Evolutionary conservation across 2,113 vertebrate species (phyloP).

Genomic region (Anolis sagrei): DNA sequence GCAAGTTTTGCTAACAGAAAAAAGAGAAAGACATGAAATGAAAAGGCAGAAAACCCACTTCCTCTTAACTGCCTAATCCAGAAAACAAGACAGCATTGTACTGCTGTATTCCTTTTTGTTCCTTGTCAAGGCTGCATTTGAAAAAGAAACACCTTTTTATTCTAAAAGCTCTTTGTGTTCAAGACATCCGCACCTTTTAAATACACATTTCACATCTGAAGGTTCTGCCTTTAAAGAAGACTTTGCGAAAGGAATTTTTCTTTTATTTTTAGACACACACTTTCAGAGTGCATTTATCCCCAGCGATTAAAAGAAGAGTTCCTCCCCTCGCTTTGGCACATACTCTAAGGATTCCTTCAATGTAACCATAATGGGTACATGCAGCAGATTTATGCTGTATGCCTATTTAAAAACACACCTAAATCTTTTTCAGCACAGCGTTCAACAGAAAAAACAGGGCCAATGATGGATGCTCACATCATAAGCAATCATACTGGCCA

Average conservation of each 20-base stretch:
- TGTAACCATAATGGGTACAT: background rate
- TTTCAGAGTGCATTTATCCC: background rate
- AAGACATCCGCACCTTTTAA: background rate
- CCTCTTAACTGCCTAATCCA: slow-evolving; percentile 37
- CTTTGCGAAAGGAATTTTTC: slow-evolving; percentile 31
- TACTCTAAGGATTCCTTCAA: slow-evolving; percentile 3
- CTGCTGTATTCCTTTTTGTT: slow-evolving; percentile 10
- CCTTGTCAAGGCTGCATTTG: slow-evolving; percentile 43
- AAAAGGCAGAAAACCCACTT: slow-evolving; percentile 19
- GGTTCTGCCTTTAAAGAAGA: background rate
- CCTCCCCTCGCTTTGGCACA: background rate
- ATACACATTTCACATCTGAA: slow-evolving; percentile 24
- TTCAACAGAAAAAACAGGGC: background rate
- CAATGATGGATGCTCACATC: background rate
- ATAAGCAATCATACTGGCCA: background rate
- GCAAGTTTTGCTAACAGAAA: slow-evolving; percentile 39
- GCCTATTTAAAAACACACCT: background rate
- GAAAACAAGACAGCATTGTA: slow-evolving; percentile 49
- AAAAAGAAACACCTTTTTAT: slow-evolving; percentile 32
- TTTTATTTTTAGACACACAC: slow-evolving; percentile 25
- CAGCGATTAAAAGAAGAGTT: slow-evolving; percentile 12
- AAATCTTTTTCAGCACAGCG: rapidly evolving
- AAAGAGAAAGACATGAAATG: background rate
- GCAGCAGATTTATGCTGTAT: background rate
- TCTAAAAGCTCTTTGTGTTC: slow-evolving; percentile 32